phyloP scores from a whole-genome alignment of 2,113 vertebrate genomes.

The Sander vitreus region DNA sequence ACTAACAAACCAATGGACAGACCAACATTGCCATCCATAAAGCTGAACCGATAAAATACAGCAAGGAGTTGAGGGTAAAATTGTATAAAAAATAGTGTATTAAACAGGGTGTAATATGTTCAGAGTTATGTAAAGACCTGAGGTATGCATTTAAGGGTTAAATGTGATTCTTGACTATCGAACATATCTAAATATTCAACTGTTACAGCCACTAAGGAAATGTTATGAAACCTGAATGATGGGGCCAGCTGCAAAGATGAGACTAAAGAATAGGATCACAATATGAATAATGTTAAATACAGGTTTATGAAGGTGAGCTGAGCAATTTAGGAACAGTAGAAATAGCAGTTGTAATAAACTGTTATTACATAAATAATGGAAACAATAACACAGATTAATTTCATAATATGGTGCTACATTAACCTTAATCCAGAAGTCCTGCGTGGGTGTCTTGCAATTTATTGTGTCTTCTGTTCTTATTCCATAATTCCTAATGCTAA shows the following conservation, averaged over 20 bases:
- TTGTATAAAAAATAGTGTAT: neutral
- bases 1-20: too few relatives aligned
- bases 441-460: neutral
- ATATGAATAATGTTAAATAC: too few relatives aligned
- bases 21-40: too few relatives aligned
- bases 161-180: neutral
- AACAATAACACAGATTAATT: neutral
- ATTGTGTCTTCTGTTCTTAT: conserved; percentile 24
- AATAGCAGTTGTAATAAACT: neutral
- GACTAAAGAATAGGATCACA: neutral
- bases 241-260: neutral
- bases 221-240: neutral
- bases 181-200: neutral
- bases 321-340: neutral
- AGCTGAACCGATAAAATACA: too few relatives aligned
- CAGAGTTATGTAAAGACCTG: neutral
- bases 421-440: neutral
- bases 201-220: neutral
- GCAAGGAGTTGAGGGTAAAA: neutral
- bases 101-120: neutral
- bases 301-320: neutral
- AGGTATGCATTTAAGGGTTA: neutral
- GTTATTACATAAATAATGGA: neutral
- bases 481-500: conserved; percentile 25
- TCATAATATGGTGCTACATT: neutral